These are phyloP conservation scores for Scaptomyza reducta DNA, from an alignment of 2,888 invertebrate species.

Conservation along the genomic window DNA sequence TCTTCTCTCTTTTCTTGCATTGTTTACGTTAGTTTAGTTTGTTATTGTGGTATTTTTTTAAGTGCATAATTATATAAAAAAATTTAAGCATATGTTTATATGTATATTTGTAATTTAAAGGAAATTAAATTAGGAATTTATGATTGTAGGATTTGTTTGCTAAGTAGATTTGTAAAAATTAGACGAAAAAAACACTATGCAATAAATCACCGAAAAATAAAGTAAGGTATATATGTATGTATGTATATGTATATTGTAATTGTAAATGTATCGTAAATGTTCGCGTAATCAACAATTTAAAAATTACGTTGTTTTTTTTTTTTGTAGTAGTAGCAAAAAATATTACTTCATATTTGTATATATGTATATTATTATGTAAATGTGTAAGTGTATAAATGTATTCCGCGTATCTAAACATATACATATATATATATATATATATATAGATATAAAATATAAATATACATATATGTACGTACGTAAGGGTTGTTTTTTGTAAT, in stretches of 20 bases:
- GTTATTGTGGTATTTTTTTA: constrained; percentile 51
- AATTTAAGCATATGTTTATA: constrained; percentile 58
- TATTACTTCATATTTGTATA: constrained; percentile 48
- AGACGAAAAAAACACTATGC: constrained; percentile 70
- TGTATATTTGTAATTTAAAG: constrained; percentile 69
- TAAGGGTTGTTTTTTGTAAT: constrained; percentile 35
- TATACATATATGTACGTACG: constrained; percentile 25
- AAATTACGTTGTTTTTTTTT: constrained; percentile 61
- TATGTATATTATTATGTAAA: constrained; percentile 1
- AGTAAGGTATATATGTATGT: constrained; percentile 62
- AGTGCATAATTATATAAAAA: constrained; percentile 71
- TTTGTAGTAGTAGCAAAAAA: constrained; percentile 54
- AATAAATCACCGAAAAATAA: constrained; percentile 79
- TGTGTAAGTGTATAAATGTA: constrained; percentile 54
- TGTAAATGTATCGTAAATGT: constrained; percentile 36
- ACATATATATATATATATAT: constrained; percentile 24
- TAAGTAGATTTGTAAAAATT: constrained; percentile 65
- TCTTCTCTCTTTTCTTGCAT: constrained; percentile 60
- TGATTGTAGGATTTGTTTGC: constrained; percentile 69
- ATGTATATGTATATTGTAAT: constrained; percentile 47
- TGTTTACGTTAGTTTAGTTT: constrained; percentile 65
- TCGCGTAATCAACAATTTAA: constrained; percentile 71
- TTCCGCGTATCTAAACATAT: constrained; percentile 57
- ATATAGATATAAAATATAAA: constrained; percentile 40
- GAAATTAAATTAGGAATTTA: constrained; percentile 77